Conservation (phyloP, 2,888 invertebrate genomes). For the Parasteatoda lunata region DNA sequence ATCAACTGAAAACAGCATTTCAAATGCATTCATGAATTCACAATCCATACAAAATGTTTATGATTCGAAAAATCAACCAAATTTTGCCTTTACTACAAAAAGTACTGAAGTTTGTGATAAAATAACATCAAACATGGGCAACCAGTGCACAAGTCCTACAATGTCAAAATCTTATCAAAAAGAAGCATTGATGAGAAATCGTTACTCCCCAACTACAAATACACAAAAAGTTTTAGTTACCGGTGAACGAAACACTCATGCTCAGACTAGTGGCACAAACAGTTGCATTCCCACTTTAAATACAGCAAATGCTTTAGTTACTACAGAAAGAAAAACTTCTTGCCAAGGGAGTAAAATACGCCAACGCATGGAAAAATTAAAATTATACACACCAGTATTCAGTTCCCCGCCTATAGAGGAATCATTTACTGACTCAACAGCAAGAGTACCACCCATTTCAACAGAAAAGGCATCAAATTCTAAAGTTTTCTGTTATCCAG, state of each 20-base stretch:
- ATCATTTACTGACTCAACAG: neutral
- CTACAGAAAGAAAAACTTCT: neutral
- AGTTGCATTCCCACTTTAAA: neutral
- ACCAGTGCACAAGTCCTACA: no score
- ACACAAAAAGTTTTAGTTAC: neutral
- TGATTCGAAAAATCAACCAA: no score
- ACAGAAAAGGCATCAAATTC: no score
- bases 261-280: neutral
- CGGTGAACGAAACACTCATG: neutral
- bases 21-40: no score
- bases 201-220: neutral
- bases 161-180: neutral
- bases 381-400: constrained; percentile 29
- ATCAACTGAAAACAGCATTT: neutral
- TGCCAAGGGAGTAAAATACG: constrained; percentile 11
- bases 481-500: no score
- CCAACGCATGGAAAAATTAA: constrained; percentile 34
- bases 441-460: no score
- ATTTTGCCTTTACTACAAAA: no score
- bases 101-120: no score
- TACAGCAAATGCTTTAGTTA: neutral
- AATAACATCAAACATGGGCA: no score
- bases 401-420: neutral
- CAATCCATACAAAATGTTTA: no score
- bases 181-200: neutral